Evolutionary conservation across 2,888 invertebrate genomes (phyloP).

Genomic region (Tenthredo livida): DNA sequence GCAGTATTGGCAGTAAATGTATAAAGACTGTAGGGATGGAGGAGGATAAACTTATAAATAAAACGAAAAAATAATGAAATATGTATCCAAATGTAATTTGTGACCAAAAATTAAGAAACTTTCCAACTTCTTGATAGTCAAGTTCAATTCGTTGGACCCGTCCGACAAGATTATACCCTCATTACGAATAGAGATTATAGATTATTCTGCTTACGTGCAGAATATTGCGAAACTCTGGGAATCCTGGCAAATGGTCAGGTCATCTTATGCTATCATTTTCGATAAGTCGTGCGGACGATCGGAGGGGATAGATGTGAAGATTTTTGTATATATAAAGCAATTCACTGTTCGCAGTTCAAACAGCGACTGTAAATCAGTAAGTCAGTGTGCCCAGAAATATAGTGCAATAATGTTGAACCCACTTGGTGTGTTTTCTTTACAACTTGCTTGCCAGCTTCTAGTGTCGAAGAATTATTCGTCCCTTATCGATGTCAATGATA

Average conservation of each 20-base stretch:
- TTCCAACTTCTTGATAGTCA: no score
- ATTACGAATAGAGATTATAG: neutral
- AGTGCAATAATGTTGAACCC: neutral
- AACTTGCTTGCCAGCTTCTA: conserved; percentile 7
- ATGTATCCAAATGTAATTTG: no score
- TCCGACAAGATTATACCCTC: neutral
- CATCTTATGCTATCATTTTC: neutral
- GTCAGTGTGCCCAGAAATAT: neutral
- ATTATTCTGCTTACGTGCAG: neutral
- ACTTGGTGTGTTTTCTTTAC: neutral
- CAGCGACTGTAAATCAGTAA: neutral
- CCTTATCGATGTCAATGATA: neutral
- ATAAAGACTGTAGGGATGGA: neutral
- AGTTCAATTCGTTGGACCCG: neutral
- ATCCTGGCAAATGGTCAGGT: neutral
- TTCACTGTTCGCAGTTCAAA: neutral
- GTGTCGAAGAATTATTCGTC: neutral
- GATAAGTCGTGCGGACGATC: neutral
- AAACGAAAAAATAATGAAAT: no score
- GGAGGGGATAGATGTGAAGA: neutral
- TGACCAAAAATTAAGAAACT: no score
- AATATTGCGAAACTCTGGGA: neutral
- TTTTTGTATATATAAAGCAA: neutral
- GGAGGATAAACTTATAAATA: no score
- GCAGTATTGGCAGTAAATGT: neutral